A percentile compares a stretch with the other conserved stretches of the same genome.
Evolutionary conservation across 2,797 vertebrate species (phyloP).

Genomic region (Phrynocephalus forsythii): DNA sequence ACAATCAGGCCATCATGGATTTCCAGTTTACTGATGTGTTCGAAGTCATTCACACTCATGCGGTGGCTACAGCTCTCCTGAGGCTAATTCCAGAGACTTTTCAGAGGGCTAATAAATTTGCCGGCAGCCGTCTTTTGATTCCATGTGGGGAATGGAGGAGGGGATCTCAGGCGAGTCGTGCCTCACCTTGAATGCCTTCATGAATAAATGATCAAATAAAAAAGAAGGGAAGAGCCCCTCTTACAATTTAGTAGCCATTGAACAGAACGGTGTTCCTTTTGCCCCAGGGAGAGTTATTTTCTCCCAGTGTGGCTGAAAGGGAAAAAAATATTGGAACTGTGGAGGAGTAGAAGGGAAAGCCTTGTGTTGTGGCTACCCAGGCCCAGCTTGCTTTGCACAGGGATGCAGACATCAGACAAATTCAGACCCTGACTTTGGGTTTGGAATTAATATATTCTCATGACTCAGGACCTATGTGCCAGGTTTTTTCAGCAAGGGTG

Average conservation of each 20-base stretch:
- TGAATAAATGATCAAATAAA: slow-evolving; percentile 33
- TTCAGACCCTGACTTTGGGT: too few relatives aligned
- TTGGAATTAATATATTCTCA: not conserved
- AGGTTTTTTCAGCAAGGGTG: not conserved
- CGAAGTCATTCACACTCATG: slow-evolving; percentile 2
- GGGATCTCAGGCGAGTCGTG: slow-evolving; percentile 2
- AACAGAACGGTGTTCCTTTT: slow-evolving; percentile 12
- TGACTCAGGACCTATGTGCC: not conserved
- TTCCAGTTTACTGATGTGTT: not conserved
- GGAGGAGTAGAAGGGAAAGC: not conserved
- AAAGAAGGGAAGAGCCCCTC: not conserved
- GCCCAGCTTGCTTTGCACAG: not conserved
- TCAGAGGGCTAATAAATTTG: slow-evolving; percentile 24
- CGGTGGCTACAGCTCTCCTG: not conserved
- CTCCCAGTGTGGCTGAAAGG: not conserved
- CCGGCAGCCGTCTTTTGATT: not conserved
- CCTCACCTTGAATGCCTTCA: slow-evolving; percentile 23
- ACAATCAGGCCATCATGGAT: not conserved
- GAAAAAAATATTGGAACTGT: not conserved
- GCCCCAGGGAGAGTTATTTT: not conserved
- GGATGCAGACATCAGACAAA: not conserved
- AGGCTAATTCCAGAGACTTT: not conserved
- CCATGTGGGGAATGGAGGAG: slow-evolving; percentile 24
- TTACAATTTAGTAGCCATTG: slow-evolving; percentile 25
- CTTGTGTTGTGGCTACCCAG: too few relatives aligned